Percentiles rank a stretch among this genome's conserved stretches.
Evolutionary conservation across 2,113 vertebrate species (phyloP).

Genomic region (Sphyrna mokarran): DNA sequence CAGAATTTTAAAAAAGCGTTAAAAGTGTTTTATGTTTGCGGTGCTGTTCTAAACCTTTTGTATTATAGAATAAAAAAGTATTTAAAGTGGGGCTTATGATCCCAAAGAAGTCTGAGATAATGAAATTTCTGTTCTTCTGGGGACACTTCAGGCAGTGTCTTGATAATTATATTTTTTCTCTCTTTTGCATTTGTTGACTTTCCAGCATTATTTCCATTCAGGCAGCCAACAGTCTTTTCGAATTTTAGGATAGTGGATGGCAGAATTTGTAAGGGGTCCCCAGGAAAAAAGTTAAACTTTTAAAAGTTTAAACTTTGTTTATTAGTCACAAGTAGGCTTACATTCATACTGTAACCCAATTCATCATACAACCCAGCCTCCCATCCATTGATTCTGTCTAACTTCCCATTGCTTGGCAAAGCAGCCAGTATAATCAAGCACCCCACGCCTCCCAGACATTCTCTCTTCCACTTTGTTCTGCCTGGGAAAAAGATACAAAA

Average conservation of each 20-base stretch:
- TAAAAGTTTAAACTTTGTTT: too few species aligned
- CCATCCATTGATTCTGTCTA: too few species aligned
- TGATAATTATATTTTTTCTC: neutral
- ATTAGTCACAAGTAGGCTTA: too few species aligned
- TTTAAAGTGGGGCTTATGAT: neutral
- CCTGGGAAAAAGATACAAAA: too few species aligned
- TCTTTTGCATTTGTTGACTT: neutral
- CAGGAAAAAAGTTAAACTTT: neutral
- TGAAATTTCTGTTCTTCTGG: neutral
- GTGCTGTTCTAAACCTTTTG: neutral
- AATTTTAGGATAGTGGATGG: neutral
- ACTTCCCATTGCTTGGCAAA: too few species aligned
- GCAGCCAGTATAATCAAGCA: too few species aligned
- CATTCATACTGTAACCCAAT: too few species aligned
- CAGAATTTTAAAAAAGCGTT: neutral
- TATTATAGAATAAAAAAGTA: neutral
- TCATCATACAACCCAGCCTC: too few species aligned
- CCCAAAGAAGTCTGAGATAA: neutral
- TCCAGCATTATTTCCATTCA: neutral
- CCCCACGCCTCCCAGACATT: too few species aligned
- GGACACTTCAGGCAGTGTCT: neutral
- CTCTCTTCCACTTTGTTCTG: too few species aligned
- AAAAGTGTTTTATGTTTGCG: neutral
- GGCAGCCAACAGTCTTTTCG: neutral
- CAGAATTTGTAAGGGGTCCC: neutral